These are phyloP conservation scores for Cepaea nemoralis DNA, from an alignment of 1,140 invertebrate genomes.

Conservation along the genomic window DNA sequence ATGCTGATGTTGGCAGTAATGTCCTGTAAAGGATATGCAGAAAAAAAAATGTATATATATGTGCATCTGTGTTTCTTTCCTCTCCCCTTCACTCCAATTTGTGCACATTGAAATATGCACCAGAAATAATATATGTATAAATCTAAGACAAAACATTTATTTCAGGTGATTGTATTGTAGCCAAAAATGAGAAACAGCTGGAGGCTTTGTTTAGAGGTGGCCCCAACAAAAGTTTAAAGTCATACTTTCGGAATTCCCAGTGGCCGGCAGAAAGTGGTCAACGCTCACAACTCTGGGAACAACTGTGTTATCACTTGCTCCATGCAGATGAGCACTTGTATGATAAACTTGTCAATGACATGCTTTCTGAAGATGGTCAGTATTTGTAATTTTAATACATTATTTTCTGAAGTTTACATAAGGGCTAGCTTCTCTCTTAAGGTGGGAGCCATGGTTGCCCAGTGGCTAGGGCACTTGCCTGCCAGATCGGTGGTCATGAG, in stretches of 20 bases:
- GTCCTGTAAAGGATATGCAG: too few relatives aligned
- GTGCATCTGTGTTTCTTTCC: too few relatives aligned
- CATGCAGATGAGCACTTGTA: slow-evolving; percentile 26
- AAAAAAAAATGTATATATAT: too few relatives aligned
- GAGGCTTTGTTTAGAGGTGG: not conserved
- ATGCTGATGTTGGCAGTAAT: too few relatives aligned
- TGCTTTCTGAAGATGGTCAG: not conserved
- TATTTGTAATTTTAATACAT: too few relatives aligned
- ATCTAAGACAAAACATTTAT: not conserved
- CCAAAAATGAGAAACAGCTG: slow-evolving; percentile 28
- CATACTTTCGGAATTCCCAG: slow-evolving; percentile 22
- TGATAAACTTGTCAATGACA: slow-evolving; percentile 10
- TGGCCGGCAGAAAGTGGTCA: slow-evolving; percentile 28
- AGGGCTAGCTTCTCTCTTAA: too few relatives aligned
- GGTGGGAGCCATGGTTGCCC: too few relatives aligned
- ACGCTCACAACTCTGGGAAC: slow-evolving; percentile 4
- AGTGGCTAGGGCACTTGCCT: too few relatives aligned
- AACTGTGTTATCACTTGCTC: slow-evolving; percentile 1
- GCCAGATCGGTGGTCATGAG: too few relatives aligned
- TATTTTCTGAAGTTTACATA: too few relatives aligned
- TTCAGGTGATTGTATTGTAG: slow-evolving; percentile 30
- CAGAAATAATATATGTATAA: not conserved
- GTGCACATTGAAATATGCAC: not conserved
- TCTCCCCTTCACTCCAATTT: not conserved
- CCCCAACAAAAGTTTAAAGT: slow-evolving; percentile 12